Evolutionary conservation across 1,140 invertebrate species (phyloP).

Genomic region (Rhagoletis zephyria): DNA sequence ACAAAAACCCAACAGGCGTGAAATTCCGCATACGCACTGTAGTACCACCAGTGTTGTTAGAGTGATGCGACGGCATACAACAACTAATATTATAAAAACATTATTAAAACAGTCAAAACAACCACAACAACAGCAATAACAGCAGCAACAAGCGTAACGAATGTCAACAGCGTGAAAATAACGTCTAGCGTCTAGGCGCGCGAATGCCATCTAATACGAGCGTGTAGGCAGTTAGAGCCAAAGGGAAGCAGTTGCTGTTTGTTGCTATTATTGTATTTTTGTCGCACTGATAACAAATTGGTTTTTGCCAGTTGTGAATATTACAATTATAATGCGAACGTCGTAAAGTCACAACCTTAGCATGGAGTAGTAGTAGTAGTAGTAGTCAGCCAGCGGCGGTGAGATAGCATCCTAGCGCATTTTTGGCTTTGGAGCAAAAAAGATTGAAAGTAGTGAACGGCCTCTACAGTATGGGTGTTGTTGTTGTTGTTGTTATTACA

Average conservation of each 20-base stretch:
- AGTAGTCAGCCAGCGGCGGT: no score
- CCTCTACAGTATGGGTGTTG: neutral
- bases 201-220: neutral
- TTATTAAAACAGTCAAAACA: neutral
- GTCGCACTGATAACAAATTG: conserved; percentile 52
- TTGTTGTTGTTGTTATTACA: neutral
- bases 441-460: neutral
- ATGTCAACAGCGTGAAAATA: conserved; percentile 11
- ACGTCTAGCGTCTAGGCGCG: neutral
- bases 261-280: neutral
- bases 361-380: neutral
- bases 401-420: neutral
- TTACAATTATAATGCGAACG: neutral
- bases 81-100: conserved; percentile 39
- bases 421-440: neutral
- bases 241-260: no score
- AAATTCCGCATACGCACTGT: conserved; percentile 43
- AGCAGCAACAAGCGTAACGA: neutral
- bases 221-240: no score
- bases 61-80: neutral
- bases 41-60: neutral
- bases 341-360: conserved; percentile 10
- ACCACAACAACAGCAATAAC: neutral
- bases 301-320: conserved; percentile 25
- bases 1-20: conserved; percentile 36